phyloP scores from a whole-genome alignment of 2,797 vertebrate genomes.

The Aythya fuligula region DNA sequence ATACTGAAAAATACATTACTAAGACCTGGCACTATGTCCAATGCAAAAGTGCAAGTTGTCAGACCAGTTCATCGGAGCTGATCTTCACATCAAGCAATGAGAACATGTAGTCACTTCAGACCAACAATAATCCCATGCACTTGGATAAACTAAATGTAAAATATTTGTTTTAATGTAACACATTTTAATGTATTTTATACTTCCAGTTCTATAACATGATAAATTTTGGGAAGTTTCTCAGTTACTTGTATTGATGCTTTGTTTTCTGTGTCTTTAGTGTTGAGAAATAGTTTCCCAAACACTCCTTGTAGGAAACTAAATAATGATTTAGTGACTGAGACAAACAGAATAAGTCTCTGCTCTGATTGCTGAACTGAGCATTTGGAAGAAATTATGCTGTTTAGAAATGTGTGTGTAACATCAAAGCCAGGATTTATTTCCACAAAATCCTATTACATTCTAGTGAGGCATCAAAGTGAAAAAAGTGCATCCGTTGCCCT shows the following conservation, averaged over 20 bases:
- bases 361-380: not conserved
- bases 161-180: not conserved
- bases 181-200: not conserved
- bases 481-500: fast-evolving
- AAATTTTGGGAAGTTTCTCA: not conserved
- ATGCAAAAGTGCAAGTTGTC: not conserved
- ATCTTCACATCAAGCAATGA: not conserved
- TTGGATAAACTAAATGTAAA: not conserved
- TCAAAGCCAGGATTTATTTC: constrained; percentile 9
- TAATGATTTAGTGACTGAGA: not conserved
- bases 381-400: not conserved
- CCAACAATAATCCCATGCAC: not conserved
- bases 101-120: not conserved
- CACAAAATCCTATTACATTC: not conserved
- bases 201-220: not conserved
- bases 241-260: not conserved
- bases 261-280: not conserved
- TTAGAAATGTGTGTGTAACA: not conserved
- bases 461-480: not conserved
- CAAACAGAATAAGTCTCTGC: not conserved
- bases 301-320: not conserved
- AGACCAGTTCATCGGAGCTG: not conserved
- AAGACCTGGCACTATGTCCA: not conserved
- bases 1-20: not conserved
- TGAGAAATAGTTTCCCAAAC: not conserved